Evolutionary conservation across 2,797 vertebrate species (phyloP), one percentile per base, ranked within the genome.

Genomic region (Acanthornis magna): DNA sequence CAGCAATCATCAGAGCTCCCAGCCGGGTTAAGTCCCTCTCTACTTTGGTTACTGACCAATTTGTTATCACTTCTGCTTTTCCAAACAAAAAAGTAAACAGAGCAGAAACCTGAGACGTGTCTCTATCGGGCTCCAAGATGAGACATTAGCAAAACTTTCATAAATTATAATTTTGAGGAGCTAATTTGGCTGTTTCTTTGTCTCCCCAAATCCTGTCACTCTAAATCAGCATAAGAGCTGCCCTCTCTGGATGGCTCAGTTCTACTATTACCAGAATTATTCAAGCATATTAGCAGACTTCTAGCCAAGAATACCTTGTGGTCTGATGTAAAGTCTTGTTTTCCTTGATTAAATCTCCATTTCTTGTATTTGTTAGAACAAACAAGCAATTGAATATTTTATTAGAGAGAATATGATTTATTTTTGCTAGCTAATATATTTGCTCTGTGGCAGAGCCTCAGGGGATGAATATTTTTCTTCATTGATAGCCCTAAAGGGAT

Each of bases 291-390:
- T 93, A 92, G 91, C 79, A 95, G 88, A 82, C 29, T 76, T 71
- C 45, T 61, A 89, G 71, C 74, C 77, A 93, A 79, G 80, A 95
- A 94, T 91, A 93, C 60, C 74, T 94, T 76, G 80, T 84, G 93
- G 73, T 88, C 89, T 91, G 85, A 79, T 91, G 55, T 26, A 26
- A 93, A 92, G 47, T 73, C 83, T 76, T 86, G 63, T 94, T 94
- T 95, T 93, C 88, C 77, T 91, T 90, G 67, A 93, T 94, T 93
- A 94, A 95, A 93, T 47, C 45, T 91, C 88, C 55, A 87, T 93
- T 94, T 93, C 89, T 63, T 48, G 1, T 54, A 42, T 87, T 91
- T 80, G 53, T 65, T 76, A 67, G 80, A 80, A 85, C 67, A 96
- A 93, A 88, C 47, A 89, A 91, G 88, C 57, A 80, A 76, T 27